Percentiles rank a stretch among this genome's conserved stretches.
Conservation (phyloP, 2,888 invertebrate genomes). For the Perdita meconis region DNA sequence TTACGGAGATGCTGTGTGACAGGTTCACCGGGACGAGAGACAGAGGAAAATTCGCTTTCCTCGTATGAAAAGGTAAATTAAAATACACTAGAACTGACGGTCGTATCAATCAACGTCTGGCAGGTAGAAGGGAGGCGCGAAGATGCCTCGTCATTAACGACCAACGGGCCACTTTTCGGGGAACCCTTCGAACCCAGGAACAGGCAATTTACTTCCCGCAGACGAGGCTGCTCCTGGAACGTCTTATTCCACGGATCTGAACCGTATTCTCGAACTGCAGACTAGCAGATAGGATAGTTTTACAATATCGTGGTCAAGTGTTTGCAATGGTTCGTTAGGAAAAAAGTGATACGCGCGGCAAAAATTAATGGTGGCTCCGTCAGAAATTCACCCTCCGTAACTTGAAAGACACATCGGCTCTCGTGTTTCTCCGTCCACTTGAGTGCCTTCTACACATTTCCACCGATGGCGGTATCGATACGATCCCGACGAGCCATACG, state of each 20-base stretch:
- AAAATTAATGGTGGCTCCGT: not conserved
- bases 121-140: conserved; percentile 68
- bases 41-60: conserved; percentile 54
- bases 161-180: conserved; percentile 51
- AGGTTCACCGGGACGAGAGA: conserved; percentile 18
- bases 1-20: conserved; percentile 5
- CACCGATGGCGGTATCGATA: conserved; percentile 15
- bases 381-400: not conserved
- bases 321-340: too few relatives aligned
- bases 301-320: not conserved
- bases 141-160: conserved; percentile 72
- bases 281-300: conserved; percentile 29
- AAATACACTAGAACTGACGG: conserved; percentile 69
- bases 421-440: not conserved
- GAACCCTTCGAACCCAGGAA: conserved; percentile 30
- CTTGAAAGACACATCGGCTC: not conserved
- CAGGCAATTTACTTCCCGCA: conserved; percentile 50
- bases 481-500: conserved; percentile 2
- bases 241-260: conserved; percentile 21
- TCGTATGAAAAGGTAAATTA: conserved; percentile 77
- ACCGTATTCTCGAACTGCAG: conserved; percentile 27
- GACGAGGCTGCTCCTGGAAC: conserved; percentile 32
- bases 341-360: not conserved
- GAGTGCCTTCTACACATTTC: not conserved
- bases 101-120: conserved; percentile 72